A percentile compares a stretch with the other conserved stretches of the same genome.
These are phyloP conservation scores for Macrobrachium nipponense DNA, from an alignment of 1,140 invertebrate species.

Conservation along the genomic window DNA sequence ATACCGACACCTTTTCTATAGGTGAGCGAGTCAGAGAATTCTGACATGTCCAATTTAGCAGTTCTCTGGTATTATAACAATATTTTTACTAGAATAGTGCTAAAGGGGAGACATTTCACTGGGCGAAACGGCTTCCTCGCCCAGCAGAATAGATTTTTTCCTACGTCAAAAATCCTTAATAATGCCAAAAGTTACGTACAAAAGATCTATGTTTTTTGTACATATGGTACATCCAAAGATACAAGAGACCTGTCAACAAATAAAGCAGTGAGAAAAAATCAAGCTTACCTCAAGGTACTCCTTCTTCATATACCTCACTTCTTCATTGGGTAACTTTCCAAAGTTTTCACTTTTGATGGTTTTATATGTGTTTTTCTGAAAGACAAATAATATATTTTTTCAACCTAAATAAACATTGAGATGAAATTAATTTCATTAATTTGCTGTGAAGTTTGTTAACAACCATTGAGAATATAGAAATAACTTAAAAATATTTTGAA, in stretches of 20 bases:
- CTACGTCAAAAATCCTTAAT: too few species aligned
- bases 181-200: too few species aligned
- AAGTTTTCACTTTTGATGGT: conserved; percentile 69
- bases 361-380: conserved; percentile 47
- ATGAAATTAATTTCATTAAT: not conserved
- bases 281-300: conserved; percentile 63
- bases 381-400: not conserved
- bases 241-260: not conserved
- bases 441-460: not conserved
- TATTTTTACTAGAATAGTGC: too few species aligned
- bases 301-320: conserved; percentile 68
- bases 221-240: too few species aligned
- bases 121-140: too few species aligned
- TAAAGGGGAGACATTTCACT: too few species aligned
- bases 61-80: too few species aligned
- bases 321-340: conserved; percentile 70
- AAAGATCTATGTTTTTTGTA: too few species aligned
- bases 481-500: not conserved
- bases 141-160: too few species aligned
- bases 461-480: not conserved
- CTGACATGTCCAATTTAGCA: too few species aligned
- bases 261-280: not conserved
- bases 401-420: not conserved
- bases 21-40: too few species aligned
- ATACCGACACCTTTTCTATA: too few species aligned